A percentile compares a stretch with the other conserved stretches of the same genome.
phyloP scores from a whole-genome alignment of 2,888 invertebrate species.

The Aleiodes alternator region DNA sequence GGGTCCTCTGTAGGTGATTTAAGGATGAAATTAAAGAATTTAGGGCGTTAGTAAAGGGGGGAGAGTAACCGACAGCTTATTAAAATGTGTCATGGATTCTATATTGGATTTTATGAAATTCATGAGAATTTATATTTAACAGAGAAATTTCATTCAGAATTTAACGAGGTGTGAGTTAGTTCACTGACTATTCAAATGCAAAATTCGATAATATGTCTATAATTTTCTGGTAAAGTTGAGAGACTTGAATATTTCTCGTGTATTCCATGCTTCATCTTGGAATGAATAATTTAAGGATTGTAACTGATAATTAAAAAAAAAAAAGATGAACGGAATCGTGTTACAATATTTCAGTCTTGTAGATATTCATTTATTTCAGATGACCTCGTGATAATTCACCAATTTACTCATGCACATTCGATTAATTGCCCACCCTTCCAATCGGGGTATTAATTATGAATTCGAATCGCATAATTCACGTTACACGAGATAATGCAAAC shows the following conservation, averaged over 20 bases:
- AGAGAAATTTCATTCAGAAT: neutral
- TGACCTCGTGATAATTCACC: slow-evolving; percentile 29
- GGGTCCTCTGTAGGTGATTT: slow-evolving; percentile 40
- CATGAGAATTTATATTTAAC: neutral
- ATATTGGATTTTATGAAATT: slow-evolving; percentile 13
- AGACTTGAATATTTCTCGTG: no score
- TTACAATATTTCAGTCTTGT: slow-evolving; percentile 1
- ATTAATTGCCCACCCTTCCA: slow-evolving; percentile 28
- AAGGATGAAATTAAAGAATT: slow-evolving; percentile 56
- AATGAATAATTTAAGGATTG: no score
- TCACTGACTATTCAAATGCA: no score
- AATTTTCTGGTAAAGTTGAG: no score
- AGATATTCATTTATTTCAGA: slow-evolving; percentile 38
- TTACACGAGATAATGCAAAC: slow-evolving; percentile 32
- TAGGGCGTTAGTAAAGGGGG: slow-evolving; percentile 20
- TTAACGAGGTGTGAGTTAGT: neutral
- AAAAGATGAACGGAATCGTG: neutral
- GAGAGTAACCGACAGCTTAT: neutral
- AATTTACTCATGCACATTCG: slow-evolving; percentile 23
- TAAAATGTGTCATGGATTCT: neutral
- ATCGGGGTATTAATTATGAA: slow-evolving; percentile 23
- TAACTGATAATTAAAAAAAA: neutral
- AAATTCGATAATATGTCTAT: no score
- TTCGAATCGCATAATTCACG: slow-evolving; percentile 32
- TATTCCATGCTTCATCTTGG: no score